Evolutionary conservation across 2,888 invertebrate species (phyloP).

Genomic region (Platycheirus albimanus): DNA sequence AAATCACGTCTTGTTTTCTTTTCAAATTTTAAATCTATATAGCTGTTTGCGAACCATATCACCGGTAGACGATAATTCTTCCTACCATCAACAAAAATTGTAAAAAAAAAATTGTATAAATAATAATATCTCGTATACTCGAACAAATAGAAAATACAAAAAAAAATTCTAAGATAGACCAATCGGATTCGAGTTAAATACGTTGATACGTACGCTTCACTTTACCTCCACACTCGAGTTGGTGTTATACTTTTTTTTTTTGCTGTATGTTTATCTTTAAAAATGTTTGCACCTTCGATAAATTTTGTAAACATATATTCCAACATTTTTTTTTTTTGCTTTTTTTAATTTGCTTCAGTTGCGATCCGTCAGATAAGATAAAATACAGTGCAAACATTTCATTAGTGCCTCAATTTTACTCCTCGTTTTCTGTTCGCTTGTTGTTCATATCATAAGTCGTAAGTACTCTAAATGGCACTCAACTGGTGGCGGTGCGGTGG

Average conservation of each 20-base stretch:
- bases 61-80: slow-evolving; percentile 17
- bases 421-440: background rate
- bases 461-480: slow-evolving; percentile 17
- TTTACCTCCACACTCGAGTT: background rate
- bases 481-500: slow-evolving; percentile 18
- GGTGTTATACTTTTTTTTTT: background rate
- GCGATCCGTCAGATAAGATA: slow-evolving; percentile 41
- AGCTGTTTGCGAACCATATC: background rate
- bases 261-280: slow-evolving; percentile 6
- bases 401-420: slow-evolving; percentile 12
- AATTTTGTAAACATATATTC: slow-evolving; percentile 18
- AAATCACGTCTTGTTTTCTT: no score
- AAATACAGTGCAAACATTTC: slow-evolving; percentile 28
- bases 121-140: background rate
- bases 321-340: no score
- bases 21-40: no score
- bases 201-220: background rate
- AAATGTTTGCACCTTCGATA: slow-evolving; percentile 35
- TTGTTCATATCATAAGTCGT: background rate
- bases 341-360: slow-evolving; percentile 21
- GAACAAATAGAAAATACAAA: slow-evolving; percentile 2
- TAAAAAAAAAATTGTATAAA: slow-evolving; percentile 5
- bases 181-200: background rate
- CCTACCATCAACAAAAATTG: no score
- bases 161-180: background rate